Percentiles rank a stretch among this genome's conserved stretches.
phyloP scores from a whole-genome alignment of 2,113 vertebrate genomes.

The Cariama cristata region DNA sequence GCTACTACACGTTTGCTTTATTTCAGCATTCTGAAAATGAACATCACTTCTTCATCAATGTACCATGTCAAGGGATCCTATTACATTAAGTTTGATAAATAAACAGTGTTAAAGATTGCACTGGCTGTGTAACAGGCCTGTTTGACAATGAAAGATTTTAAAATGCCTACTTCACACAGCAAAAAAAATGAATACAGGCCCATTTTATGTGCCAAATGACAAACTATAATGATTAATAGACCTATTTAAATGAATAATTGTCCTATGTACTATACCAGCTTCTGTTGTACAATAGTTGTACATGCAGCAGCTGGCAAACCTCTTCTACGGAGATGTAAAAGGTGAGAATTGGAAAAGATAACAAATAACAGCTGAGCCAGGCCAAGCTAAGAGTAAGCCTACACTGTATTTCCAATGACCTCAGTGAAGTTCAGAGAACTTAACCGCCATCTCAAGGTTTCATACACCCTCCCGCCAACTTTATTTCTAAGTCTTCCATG shows the following conservation, averaged over 20 bases:
- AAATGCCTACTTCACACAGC: slow-evolving; percentile 4
- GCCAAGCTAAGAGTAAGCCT: neutral
- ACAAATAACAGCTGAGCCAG: slow-evolving; percentile 31
- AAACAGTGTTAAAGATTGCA: slow-evolving; percentile 53
- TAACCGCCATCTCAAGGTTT: neutral
- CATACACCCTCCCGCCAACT: neutral
- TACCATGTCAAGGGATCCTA: slow-evolving; percentile 43
- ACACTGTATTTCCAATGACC: neutral
- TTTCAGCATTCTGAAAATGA: slow-evolving; percentile 52
- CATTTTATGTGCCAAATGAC: slow-evolving; percentile 32
- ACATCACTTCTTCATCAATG: slow-evolving; percentile 51
- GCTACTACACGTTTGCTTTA: neutral
- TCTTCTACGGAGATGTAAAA: slow-evolving; percentile 24
- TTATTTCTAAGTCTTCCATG: neutral
- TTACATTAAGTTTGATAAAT: slow-evolving; percentile 67
- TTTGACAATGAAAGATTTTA: slow-evolving; percentile 51
- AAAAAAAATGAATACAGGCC: slow-evolving; percentile 59
- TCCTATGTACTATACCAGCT: neutral
- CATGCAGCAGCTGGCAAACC: slow-evolving; percentile 22
- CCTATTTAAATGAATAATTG: slow-evolving; percentile 51
- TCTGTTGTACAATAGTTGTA: neutral
- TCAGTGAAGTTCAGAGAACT: neutral
- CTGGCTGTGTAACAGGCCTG: slow-evolving; percentile 37
- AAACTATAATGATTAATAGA: slow-evolving; percentile 58
- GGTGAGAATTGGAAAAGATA: slow-evolving; percentile 14